A percentile compares a stretch with the other conserved stretches of the same genome.
Evolutionary conservation across 2,888 invertebrate genomes (phyloP).

Genomic region (Heliconius ethilla): DNA sequence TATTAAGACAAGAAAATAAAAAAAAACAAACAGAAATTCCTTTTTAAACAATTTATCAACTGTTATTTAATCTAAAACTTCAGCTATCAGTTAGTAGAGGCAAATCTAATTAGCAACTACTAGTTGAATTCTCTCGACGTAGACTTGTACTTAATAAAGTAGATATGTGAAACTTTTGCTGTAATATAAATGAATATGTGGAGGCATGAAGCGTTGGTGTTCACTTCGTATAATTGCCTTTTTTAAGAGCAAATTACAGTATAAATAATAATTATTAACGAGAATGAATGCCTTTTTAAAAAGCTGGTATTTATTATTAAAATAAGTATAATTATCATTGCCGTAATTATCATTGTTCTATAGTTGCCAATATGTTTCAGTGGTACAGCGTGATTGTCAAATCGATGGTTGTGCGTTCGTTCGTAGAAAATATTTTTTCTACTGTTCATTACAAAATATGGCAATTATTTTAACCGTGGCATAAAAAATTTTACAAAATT

Average conservation of each 20-base stretch:
- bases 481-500: too few species aligned
- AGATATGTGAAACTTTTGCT: conserved; percentile 18
- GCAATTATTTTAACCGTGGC: too few species aligned
- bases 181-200: conserved; percentile 9
- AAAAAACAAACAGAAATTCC: not conserved
- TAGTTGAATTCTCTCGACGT: conserved; percentile 14
- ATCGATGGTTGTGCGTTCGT: not conserved
- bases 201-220: conserved; percentile 1
- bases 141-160: conserved; percentile 13
- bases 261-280: not conserved
- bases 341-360: not conserved
- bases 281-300: not conserved
- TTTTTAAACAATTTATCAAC: not conserved
- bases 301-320: not conserved
- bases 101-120: conserved; percentile 23
- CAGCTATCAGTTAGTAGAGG: not conserved
- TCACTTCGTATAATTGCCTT: conserved; percentile 16
- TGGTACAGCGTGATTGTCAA: not conserved
- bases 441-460: too few species aligned
- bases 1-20: not conserved
- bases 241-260: not conserved
- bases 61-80: not conserved
- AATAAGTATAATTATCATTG: not conserved
- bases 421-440: too few species aligned
- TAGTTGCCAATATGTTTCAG: not conserved